These are phyloP conservation scores for Hydractinia symbiolongicarpus DNA, from an alignment of 30 jellyfish, hydroid and myxozoan species.

Conservation along the genomic window DNA sequence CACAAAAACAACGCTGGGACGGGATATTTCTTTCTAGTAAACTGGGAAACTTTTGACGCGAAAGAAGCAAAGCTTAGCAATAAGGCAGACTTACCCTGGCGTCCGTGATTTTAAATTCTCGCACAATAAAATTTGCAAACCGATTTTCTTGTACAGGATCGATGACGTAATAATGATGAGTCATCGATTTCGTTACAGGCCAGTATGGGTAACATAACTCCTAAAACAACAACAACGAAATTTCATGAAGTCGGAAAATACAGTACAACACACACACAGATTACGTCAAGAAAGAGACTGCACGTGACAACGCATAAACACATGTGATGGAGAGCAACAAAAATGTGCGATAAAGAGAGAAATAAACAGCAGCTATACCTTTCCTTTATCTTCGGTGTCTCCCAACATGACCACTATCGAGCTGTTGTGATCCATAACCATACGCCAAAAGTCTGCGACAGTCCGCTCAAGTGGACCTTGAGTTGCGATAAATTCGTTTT, in stretches of 20 bases:
- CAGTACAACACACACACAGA: not conserved
- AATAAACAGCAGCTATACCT: not conserved
- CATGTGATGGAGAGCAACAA: no score
- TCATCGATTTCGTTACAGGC: conserved; percentile 76
- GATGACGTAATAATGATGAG: conserved; percentile 67
- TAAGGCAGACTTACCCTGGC: conserved; percentile 68
- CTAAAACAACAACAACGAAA: conserved; percentile 37
- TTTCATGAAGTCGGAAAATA: not conserved
- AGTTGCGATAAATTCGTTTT: conserved; percentile 63
- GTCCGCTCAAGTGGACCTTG: conserved; percentile 83
- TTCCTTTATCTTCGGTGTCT: conserved; percentile 51
- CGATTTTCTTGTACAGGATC: conserved; percentile 85
- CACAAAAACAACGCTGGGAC: not conserved
- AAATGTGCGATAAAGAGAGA: not conserved
- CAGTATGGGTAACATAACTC: conserved; percentile 85
- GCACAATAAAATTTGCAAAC: conserved; percentile 51
- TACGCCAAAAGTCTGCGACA: conserved; percentile 93
- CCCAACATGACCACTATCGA: conserved; percentile 79
- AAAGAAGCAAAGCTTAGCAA: not conserved
- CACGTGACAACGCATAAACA: no score
- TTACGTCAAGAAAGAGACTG: no score
- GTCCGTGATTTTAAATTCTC: conserved; percentile 89
- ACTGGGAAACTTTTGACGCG: not conserved
- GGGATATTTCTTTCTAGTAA: not conserved
- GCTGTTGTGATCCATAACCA: conserved; percentile 76